Evolutionary conservation across 2,113 vertebrate genomes (phyloP).

Genomic region (Neodon shergylaensis): DNA sequence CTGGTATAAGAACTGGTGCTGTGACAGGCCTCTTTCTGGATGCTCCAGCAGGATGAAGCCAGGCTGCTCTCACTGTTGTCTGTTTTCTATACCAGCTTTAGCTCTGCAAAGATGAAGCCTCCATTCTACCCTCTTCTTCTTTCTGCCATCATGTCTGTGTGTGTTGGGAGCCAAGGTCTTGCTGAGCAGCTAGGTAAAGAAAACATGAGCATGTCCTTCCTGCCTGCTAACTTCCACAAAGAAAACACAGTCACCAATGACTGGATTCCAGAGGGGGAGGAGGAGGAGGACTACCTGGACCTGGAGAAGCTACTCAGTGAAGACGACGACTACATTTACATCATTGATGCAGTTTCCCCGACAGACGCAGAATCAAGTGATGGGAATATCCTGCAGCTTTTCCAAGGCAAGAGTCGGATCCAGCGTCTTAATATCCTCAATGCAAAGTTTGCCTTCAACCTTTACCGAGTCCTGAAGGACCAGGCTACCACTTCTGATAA

Average conservation of each 20-base stretch:
- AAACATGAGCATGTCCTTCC: conserved; percentile 79
- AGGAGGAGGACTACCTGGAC: conserved; percentile 93
- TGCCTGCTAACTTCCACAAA: conserved; percentile 91
- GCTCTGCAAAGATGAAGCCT: conserved; percentile 88
- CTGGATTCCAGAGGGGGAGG: conserved; percentile 90
- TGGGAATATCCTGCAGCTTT: conserved; percentile 92
- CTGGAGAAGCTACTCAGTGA: conserved; percentile 90
- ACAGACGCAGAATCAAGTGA: conserved; percentile 87
- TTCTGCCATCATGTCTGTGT: conserved; percentile 83
- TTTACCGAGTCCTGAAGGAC: conserved; percentile 92
- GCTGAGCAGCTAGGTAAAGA: conserved; percentile 79
- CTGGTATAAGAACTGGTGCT: neutral
- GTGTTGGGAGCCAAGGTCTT: conserved; percentile 87
- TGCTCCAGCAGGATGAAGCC: neutral
- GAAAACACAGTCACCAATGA: conserved; percentile 96
- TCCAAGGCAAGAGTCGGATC: conserved; percentile 93
- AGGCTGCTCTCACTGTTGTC: neutral
- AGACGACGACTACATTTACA: conserved; percentile 91
- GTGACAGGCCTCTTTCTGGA: neutral
- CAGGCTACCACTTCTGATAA: conserved; percentile 90
- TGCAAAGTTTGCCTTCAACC: conserved; percentile 92
- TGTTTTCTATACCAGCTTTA: conserved; percentile 59
- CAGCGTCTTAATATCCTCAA: conserved; percentile 95
- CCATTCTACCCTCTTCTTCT: conserved; percentile 76
- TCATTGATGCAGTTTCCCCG: conserved; percentile 90